Evolutionary conservation across 2,797 vertebrate genomes (phyloP).

Genomic region (Selene dorsalis): DNA sequence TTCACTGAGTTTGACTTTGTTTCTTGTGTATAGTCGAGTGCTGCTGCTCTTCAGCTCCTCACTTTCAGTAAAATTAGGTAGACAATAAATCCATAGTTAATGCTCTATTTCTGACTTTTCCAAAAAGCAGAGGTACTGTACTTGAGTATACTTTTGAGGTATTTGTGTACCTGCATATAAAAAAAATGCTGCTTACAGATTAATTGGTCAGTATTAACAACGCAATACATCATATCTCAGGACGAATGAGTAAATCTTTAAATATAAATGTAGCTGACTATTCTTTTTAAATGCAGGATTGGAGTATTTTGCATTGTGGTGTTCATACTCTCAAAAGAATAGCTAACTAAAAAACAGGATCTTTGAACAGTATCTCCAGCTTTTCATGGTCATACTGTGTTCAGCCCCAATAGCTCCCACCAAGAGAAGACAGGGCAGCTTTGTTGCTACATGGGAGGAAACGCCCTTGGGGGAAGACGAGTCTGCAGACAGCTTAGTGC

Average conservation of each 20-base stretch:
- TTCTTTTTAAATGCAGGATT: background rate
- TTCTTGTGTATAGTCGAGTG: constrained; percentile 2
- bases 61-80: background rate
- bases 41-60: constrained; percentile 2
- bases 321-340: background rate
- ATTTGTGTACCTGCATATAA: too few relatives aligned
- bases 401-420: background rate
- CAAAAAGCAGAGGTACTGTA: too few relatives aligned
- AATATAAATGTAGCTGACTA: background rate
- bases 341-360: background rate
- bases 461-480: background rate
- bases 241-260: too few relatives aligned
- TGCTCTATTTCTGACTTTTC: too few relatives aligned
- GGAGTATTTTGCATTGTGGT: background rate
- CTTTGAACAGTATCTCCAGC: background rate
- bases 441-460: background rate
- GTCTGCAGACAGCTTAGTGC: background rate
- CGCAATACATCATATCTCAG: too few relatives aligned
- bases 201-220: too few relatives aligned
- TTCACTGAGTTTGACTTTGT: constrained; percentile 30
- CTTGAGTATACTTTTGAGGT: too few relatives aligned
- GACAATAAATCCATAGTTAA: too few relatives aligned
- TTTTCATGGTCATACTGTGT: background rate
- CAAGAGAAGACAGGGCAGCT: background rate
- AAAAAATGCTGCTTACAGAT: too few relatives aligned